Conservation (phyloP, 2,888 invertebrate genomes). For the Leucozona laternaria region DNA sequence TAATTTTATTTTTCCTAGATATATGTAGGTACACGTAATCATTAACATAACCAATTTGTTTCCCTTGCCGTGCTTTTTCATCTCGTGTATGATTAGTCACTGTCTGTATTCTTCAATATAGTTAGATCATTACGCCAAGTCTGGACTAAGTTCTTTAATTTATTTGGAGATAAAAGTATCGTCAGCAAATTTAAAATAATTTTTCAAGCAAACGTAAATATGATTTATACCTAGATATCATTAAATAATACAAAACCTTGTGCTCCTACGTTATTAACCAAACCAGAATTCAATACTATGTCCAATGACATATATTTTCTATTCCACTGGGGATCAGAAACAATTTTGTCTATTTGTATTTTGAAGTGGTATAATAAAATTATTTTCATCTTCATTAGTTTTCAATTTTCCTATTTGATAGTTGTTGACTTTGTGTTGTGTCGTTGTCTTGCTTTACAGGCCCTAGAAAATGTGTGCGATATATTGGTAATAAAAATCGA, state of each 20-base stretch:
- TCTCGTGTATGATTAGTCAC: no score
- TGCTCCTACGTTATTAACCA: background rate
- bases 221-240: background rate
- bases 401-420: slow-evolving; percentile 69
- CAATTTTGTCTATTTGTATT: slow-evolving; percentile 37
- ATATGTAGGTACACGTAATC: no score
- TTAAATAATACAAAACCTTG: background rate
- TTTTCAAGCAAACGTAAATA: background rate
- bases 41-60: no score
- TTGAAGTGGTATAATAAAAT: slow-evolving; percentile 62
- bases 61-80: no score
- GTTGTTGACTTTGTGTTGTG: slow-evolving; percentile 33
- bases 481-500: slow-evolving; percentile 63
- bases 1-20: no score
- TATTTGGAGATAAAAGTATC: no score
- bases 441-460: slow-evolving; percentile 27
- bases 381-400: slow-evolving; percentile 72
- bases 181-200: background rate
- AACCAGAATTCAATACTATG: background rate
- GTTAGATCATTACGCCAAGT: no score
- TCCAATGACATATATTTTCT: background rate
- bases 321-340: background rate
- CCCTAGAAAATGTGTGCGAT: slow-evolving; percentile 26
- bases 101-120: no score
- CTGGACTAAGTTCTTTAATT: no score